Conservation (phyloP, 2,113 vertebrate genomes). For the Notechis scutatus region DNA sequence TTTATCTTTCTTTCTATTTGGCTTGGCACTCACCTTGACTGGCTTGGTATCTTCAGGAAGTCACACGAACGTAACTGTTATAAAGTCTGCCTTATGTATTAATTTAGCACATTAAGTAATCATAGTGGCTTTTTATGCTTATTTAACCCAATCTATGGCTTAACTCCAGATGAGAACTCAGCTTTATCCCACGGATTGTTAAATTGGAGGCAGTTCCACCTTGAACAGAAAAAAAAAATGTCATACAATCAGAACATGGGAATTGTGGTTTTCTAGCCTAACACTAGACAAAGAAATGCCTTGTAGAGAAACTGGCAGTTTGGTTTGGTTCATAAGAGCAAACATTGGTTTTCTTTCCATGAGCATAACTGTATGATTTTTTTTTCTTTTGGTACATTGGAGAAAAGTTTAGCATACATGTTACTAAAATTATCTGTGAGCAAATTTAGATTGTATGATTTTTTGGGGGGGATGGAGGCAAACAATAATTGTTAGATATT, state of each 20-base stretch:
- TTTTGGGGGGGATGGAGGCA: not conserved
- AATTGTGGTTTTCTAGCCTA: not conserved
- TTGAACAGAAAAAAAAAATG: not conserved
- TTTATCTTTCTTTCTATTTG: not conserved
- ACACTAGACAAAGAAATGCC: not conserved
- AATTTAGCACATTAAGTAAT: not conserved
- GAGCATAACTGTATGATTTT: not conserved
- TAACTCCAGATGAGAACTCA: not conserved
- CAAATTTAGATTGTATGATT: not conserved
- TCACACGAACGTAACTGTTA: not conserved
- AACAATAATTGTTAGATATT: not conserved
- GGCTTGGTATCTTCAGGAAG: not conserved
- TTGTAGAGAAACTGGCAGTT: not conserved
- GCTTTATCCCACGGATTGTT: not conserved
- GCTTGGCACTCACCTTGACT: not conserved
- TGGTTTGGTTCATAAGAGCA: not conserved
- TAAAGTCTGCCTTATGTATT: not conserved
- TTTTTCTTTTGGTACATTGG: not conserved
- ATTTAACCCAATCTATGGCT: not conserved
- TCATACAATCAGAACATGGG: not conserved
- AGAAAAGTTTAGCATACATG: not conserved
- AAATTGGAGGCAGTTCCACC: not conserved
- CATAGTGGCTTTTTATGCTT: not conserved
- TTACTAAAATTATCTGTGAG: not conserved
- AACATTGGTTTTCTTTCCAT: not conserved